Evolutionary conservation across 2,113 vertebrate genomes (phyloP), one percentile per base, ranked within the genome.

Genomic region (Zeus faber): DNA sequence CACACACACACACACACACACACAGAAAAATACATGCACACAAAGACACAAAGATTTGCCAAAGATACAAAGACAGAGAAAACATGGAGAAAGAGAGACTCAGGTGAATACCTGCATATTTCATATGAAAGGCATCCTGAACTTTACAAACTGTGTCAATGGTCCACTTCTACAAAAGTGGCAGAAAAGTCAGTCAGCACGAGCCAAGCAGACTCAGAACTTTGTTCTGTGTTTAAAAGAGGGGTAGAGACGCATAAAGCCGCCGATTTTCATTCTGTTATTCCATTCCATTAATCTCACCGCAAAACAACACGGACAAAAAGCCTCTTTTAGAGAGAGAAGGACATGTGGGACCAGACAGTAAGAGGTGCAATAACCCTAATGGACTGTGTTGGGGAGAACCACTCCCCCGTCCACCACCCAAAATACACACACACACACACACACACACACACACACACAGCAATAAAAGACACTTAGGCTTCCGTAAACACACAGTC

Each of bases 251-350:
- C 48, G 62, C 46, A 9, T 43, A 56, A 24, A 70, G 17, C 58
- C 9, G 14, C 16, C 27, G 31, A n/a, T 56, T 74, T 78, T 67
- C 65, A 54, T 65, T 54, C 63, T 17, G 37, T 84, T 76, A 82
- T 86, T 84, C 69, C 69, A 25, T 62, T 66, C 75, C 75, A 84
- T 81, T 82, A 77, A 76, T 74, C 70, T 43, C 57, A n/a, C n/a
- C 11, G 5, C 46, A 35, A 75, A 69, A 69, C 53, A 67, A 73
- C 18, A 2, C 50, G 52, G 53, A 65, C 54, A 70, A 71, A 69
- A 76, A 70, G 52, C 57, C 8, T 63, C 58, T 49, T 54, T n/a
- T 62, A 57, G 57, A 37, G 79, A 68, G 61, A 46, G 58, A 53
- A 17, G 70, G 35, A 56, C 43, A 56, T 54, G 40, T 39, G 43